A percentile compares a stretch with the other conserved stretches of the same genome.
Conservation (phyloP, 2,113 vertebrate species). For the Capricornis sumatraensis region DNA sequence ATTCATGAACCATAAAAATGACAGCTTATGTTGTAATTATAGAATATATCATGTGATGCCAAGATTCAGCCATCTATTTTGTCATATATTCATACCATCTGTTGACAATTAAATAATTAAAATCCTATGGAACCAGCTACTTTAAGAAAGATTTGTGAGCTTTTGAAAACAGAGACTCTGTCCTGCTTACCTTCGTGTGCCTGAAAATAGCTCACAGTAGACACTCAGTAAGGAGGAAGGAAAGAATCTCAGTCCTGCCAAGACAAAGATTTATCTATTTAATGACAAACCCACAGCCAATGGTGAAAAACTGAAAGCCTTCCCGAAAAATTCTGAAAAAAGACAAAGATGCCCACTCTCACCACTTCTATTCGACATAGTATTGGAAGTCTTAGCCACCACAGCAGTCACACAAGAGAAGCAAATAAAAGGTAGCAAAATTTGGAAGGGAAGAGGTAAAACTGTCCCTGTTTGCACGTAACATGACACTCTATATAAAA, state of each 20-base stretch:
- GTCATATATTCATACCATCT: background rate
- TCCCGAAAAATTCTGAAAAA: background rate
- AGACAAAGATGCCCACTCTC: background rate
- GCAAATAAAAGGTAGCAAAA: background rate
- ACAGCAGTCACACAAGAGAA: background rate
- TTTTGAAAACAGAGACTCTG: background rate
- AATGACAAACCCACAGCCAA: background rate
- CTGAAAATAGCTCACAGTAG: background rate
- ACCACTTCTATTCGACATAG: background rate
- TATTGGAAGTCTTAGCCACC: background rate
- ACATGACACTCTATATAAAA: background rate
- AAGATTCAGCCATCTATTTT: background rate
- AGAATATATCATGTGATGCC: background rate
- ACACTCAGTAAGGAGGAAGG: background rate
- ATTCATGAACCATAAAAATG: background rate
- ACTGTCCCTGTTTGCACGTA: background rate
- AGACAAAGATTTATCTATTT: background rate
- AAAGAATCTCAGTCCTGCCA: background rate
- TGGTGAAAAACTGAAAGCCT: background rate
- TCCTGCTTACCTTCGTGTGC: background rate
- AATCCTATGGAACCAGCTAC: background rate
- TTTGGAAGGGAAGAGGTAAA: background rate
- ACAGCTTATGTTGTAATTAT: background rate
- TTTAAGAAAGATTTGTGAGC: background rate
- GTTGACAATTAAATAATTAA: background rate